phyloP scores from a whole-genome alignment of 2,797 vertebrate genomes.

The Mus minutoides region DNA sequence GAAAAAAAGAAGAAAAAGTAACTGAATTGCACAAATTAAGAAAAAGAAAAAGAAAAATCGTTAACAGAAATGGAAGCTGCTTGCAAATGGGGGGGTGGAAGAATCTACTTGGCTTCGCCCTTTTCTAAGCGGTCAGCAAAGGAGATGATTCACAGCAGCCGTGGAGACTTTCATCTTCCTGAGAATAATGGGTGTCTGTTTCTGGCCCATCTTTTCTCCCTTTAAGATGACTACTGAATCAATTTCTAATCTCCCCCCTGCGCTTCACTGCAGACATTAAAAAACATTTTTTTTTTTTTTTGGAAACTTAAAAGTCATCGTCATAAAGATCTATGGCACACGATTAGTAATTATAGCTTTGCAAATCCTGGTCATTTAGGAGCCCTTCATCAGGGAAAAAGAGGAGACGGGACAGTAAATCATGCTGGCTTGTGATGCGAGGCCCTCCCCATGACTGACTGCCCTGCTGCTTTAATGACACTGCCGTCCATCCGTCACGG shows the following conservation, averaged over 20 bases:
- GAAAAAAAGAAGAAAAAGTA: slow-evolving; percentile 87
- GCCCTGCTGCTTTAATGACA: slow-evolving; percentile 83
- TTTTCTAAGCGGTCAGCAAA: slow-evolving; percentile 73
- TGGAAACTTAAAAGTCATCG: slow-evolving; percentile 71
- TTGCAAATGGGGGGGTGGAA: slow-evolving; percentile 68
- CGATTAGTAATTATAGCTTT: slow-evolving; percentile 80
- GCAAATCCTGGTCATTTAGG: slow-evolving; percentile 73
- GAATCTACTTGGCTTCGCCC: slow-evolving; percentile 47
- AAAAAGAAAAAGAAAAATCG: slow-evolving; percentile 46
- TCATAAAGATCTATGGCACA: slow-evolving; percentile 61
- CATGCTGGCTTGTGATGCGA: slow-evolving; percentile 57
- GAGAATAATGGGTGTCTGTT: slow-evolving; percentile 66
- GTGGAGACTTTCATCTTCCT: slow-evolving; percentile 58
- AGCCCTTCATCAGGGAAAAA: slow-evolving; percentile 73
- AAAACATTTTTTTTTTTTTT: slow-evolving; percentile 70
- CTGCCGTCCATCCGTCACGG: slow-evolving; percentile 58
- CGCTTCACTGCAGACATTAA: slow-evolving; percentile 68
- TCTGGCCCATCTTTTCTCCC: slow-evolving; percentile 30
- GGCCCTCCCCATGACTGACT: slow-evolving; percentile 78
- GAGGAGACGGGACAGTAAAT: slow-evolving; percentile 64
- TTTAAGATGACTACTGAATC: slow-evolving; percentile 76
- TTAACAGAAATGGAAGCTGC: slow-evolving; percentile 80
- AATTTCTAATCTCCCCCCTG: slow-evolving; percentile 79
- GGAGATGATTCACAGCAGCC: slow-evolving; percentile 63
- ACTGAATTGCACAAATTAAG: slow-evolving; percentile 85